Conservation (phyloP, 2,888 invertebrate genomes). For the Sesamia inferens region DNA sequence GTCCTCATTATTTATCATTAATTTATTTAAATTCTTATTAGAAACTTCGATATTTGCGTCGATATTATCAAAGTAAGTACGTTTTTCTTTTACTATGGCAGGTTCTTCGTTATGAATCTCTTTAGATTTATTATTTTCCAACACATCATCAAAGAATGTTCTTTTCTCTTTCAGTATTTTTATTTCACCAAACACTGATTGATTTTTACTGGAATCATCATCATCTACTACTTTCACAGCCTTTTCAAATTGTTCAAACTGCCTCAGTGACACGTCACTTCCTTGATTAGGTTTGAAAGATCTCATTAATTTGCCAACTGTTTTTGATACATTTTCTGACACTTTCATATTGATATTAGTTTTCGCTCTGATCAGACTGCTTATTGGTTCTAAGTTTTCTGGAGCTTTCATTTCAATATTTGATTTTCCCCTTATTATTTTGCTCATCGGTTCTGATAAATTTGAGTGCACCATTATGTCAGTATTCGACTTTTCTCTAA, state of each 20-base stretch:
- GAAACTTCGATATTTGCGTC: conserved; percentile 55
- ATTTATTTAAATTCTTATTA: conserved; percentile 62
- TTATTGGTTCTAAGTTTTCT: conserved; percentile 33
- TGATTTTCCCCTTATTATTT: conserved; percentile 44
- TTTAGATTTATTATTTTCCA: conserved; percentile 33
- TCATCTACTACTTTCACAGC: conserved; percentile 66
- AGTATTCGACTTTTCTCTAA: conserved; percentile 7
- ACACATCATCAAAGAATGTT: conserved; percentile 70
- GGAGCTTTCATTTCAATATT: conserved; percentile 39
- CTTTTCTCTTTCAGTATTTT: conserved; percentile 73
- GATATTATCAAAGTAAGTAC: conserved; percentile 75
- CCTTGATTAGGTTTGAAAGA: conserved; percentile 68
- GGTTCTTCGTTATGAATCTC: conserved; percentile 34
- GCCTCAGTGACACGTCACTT: conserved; percentile 75
- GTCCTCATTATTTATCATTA: conserved; percentile 66
- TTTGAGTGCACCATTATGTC: conserved; percentile 35
- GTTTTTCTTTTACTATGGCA: conserved; percentile 62
- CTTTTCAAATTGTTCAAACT: conserved; percentile 80
- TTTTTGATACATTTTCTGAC: conserved; percentile 61
- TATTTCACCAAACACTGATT: conserved; percentile 64
- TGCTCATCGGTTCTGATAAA: conserved; percentile 12
- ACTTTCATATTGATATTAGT: conserved; percentile 36
- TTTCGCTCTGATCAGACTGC: conserved; percentile 33
- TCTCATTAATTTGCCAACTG: conserved; percentile 72
- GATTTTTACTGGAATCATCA: conserved; percentile 30